Evolutionary conservation across 2,888 invertebrate species (phyloP).

Genomic region (Philereme vetulata): DNA sequence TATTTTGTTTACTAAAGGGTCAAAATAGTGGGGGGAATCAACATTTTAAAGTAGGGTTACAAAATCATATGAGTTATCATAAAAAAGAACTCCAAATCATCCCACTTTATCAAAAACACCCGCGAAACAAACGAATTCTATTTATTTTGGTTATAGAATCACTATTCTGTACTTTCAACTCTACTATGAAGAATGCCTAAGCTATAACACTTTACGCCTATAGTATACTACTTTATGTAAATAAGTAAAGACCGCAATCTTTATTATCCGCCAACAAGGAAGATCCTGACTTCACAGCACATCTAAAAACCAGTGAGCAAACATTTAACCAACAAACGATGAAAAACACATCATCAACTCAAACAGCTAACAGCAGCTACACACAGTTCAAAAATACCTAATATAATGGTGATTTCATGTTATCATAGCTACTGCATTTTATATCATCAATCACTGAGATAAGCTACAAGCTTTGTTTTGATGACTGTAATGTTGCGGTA

Average conservation of each 20-base stretch:
- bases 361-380: conserved; percentile 4
- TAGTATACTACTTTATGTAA: background rate
- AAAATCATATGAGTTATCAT: too few relatives aligned
- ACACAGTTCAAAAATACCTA: conserved; percentile 2
- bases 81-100: too few relatives aligned
- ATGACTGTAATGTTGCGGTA: conserved; percentile 10
- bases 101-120: too few relatives aligned
- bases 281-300: conserved; percentile 5
- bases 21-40: too few relatives aligned
- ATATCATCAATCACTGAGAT: conserved; percentile 11
- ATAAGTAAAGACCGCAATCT: background rate
- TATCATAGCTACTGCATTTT: conserved; percentile 14
- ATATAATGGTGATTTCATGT: conserved; percentile 5
- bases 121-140: too few relatives aligned
- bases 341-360: conserved; percentile 11
- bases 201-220: too few relatives aligned
- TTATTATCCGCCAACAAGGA: conserved; percentile 3
- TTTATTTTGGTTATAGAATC: too few relatives aligned
- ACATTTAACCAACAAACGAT: conserved; percentile 2
- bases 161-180: too few relatives aligned
- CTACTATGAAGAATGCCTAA: too few relatives aligned
- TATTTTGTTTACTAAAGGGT: too few relatives aligned
- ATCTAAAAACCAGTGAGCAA: conserved; percentile 9
- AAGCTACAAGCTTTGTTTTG: conserved; percentile 4
- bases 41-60: too few relatives aligned